Evolutionary conservation across 2,113 vertebrate genomes (phyloP).

Genomic region (Pyxicephalus adspersus): DNA sequence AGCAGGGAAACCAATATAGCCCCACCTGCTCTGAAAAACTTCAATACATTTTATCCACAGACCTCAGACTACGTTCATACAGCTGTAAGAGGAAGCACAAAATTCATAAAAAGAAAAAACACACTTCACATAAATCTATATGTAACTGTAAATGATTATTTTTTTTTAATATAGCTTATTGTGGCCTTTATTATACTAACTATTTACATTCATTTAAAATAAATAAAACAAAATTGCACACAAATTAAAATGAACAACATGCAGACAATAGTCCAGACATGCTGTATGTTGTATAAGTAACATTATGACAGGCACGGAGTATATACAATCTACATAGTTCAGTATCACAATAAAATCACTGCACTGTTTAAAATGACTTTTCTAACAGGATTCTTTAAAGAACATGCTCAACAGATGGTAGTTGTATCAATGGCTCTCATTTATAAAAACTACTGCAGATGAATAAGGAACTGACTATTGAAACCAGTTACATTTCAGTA

Average conservation of each 20-base stretch:
- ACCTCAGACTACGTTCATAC: too few relatives aligned
- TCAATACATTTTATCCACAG: too few relatives aligned
- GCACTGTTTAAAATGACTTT: not conserved
- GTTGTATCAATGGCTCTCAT: too few relatives aligned
- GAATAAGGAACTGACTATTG: too few relatives aligned
- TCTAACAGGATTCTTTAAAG: not conserved
- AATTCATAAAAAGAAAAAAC: too few relatives aligned
- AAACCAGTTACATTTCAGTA: too few relatives aligned
- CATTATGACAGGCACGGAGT: not conserved
- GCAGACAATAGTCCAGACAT: not conserved
- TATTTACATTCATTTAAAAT: not conserved
- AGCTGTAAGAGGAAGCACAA: too few relatives aligned
- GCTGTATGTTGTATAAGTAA: not conserved
- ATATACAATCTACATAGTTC: not conserved
- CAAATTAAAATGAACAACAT: not conserved
- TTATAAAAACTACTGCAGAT: too few relatives aligned
- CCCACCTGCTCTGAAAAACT: too few relatives aligned
- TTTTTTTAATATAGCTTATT: not conserved
- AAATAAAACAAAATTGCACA: not conserved
- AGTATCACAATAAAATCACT: not conserved
- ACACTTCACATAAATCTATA: too few relatives aligned
- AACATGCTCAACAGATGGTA: not conserved
- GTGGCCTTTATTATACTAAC: not conserved
- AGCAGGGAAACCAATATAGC: too few relatives aligned
- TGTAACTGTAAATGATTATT: not conserved